Conservation (phyloP, 2,113 vertebrate genomes). For the Odocoileus hemionus region DNA sequence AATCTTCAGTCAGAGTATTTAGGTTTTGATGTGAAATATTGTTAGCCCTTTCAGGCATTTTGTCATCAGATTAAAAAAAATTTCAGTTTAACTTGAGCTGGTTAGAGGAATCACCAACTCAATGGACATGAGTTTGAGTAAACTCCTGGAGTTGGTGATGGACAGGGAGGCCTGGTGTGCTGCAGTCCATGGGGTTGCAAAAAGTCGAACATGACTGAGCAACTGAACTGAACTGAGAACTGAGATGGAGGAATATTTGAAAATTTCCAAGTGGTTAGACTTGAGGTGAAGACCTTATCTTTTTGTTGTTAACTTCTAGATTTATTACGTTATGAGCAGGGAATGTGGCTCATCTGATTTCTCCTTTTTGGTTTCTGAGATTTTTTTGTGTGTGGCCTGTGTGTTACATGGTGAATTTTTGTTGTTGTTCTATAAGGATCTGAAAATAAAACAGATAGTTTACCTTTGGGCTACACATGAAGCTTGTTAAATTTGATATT, state of each 20-base stretch:
- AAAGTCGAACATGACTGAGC: not conserved
- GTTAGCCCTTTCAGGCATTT: not conserved
- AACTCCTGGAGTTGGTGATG: not conserved
- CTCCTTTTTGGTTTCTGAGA: not conserved
- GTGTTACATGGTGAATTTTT: not conserved
- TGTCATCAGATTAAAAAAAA: not conserved
- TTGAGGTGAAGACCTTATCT: not conserved
- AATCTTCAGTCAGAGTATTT: not conserved
- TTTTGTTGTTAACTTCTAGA: not conserved
- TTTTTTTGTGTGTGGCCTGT: not conserved
- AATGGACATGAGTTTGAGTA: not conserved
- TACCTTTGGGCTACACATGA: not conserved
- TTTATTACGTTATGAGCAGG: not conserved
- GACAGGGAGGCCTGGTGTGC: not conserved
- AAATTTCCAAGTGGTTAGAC: not conserved
- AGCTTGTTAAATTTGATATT: not conserved
- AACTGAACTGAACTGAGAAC: not conserved
- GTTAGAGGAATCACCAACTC: not conserved
- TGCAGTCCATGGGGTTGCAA: not conserved
- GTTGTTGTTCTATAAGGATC: not conserved
- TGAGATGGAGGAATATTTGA: not conserved
- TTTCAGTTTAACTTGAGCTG: not conserved
- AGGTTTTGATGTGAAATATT: not conserved
- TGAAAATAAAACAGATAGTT: not conserved
- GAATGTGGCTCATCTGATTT: not conserved